A percentile compares a stretch with the other conserved stretches of the same genome.
Evolutionary conservation across 1,140 invertebrate genomes (phyloP).

Genomic region (Drosophila sp.): DNA sequence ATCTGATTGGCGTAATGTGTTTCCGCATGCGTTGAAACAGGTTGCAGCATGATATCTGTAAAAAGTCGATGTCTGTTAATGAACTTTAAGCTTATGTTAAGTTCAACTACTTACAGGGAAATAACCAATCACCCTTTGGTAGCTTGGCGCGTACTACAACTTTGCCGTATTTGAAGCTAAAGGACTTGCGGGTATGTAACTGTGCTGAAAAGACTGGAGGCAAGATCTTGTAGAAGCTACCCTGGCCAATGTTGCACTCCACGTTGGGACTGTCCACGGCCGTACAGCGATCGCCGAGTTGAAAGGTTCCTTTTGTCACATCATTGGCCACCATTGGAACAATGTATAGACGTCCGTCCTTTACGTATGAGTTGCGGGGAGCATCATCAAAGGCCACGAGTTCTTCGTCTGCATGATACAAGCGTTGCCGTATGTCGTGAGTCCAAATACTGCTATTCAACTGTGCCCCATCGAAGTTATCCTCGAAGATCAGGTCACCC

Average conservation of each 20-base stretch:
- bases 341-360: conserved; percentile 64
- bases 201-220: conserved; percentile 70
- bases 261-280: conserved; percentile 57
- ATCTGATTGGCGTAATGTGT: conserved; percentile 66
- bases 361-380: conserved; percentile 51
- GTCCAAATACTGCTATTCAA: conserved; percentile 63
- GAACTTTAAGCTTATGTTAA: neutral
- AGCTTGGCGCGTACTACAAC: conserved; percentile 67
- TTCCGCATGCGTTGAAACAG: conserved; percentile 67
- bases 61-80: neutral
- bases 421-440: conserved; percentile 68
- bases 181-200: conserved; percentile 62
- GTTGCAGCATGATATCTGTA: conserved; percentile 72
- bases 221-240: conserved; percentile 62
- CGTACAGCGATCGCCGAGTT: conserved; percentile 66
- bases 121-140: conserved; percentile 72
- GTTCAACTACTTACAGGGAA: conserved; percentile 56
- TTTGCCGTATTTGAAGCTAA: conserved; percentile 71
- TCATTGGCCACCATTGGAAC: conserved; percentile 58
- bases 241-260: conserved; percentile 57
- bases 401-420: conserved; percentile 70
- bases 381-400: conserved; percentile 68
- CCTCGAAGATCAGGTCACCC: conserved; percentile 71
- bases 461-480: conserved; percentile 53
- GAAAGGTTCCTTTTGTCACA: conserved; percentile 48